phyloP scores from a whole-genome alignment of 2,113 vertebrate species.

The Fregata magnificens region DNA sequence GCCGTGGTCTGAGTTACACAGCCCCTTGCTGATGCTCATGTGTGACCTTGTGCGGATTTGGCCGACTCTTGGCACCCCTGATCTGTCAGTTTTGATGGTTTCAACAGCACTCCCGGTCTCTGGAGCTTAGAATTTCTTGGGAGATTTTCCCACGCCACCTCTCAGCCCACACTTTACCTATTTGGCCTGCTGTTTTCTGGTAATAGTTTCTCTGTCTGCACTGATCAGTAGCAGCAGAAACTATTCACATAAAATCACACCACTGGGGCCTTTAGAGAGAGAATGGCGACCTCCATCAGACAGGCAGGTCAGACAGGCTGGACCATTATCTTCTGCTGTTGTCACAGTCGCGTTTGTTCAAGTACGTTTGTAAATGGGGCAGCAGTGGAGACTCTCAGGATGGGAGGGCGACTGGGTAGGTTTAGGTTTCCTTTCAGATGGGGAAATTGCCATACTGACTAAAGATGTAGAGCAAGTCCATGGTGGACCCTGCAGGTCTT shows the following conservation, averaged over 20 bases:
- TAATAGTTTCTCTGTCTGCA: not conserved
- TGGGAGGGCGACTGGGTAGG: not conserved
- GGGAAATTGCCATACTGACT: not conserved
- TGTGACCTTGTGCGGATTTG: not conserved
- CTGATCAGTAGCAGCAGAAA: not conserved
- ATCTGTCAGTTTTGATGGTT: not conserved
- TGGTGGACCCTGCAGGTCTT: not conserved
- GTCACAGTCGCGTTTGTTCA: not conserved
- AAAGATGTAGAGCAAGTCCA: not conserved
- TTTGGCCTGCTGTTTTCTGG: not conserved
- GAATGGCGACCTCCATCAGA: not conserved
- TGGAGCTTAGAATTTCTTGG: not conserved
- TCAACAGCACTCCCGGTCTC: not conserved
- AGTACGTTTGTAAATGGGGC: not conserved
- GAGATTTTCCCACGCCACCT: rapidly evolving
- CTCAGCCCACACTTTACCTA: not conserved
- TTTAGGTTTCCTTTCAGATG: not conserved
- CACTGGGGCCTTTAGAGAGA: not conserved
- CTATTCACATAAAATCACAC: not conserved
- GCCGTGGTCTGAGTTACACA: not conserved
- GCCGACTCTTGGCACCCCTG: not conserved
- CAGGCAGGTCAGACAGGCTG: not conserved
- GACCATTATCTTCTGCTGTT: not conserved
- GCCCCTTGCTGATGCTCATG: not conserved
- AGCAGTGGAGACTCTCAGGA: not conserved